phyloP scores from a whole-genome alignment of 2,797 vertebrate genomes.

The Sebastes minor region DNA sequence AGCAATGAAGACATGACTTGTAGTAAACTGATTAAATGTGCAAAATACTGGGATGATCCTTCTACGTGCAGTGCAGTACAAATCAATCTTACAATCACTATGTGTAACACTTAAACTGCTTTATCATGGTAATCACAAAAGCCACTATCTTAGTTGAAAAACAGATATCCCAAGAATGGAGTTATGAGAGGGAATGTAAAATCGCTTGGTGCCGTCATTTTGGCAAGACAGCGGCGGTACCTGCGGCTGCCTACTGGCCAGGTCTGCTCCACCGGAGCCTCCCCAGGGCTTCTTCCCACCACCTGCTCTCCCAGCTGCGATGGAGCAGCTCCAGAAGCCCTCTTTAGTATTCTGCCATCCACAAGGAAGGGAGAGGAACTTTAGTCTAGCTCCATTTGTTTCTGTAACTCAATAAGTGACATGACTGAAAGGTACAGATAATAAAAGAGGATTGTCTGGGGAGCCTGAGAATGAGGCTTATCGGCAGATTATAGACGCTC shows the following conservation, averaged over 20 bases:
- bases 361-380: slow-evolving; percentile 40
- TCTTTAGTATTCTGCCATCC: slow-evolving; percentile 50
- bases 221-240: slow-evolving; percentile 43
- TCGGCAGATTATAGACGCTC: slow-evolving; percentile 30
- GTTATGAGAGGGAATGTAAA: slow-evolving; percentile 53
- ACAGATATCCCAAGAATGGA: slow-evolving; percentile 9
- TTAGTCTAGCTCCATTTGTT: slow-evolving; percentile 50
- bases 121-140: neutral
- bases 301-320: slow-evolving; percentile 73
- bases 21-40: neutral
- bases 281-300: slow-evolving; percentile 54
- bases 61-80: neutral
- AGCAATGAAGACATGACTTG: neutral
- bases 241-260: slow-evolving; percentile 66
- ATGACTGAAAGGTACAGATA: slow-evolving; percentile 43
- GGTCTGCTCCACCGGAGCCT: slow-evolving; percentile 56
- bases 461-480: slow-evolving; percentile 10
- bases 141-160: neutral
- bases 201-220: slow-evolving; percentile 39
- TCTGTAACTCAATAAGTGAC: slow-evolving; percentile 46
- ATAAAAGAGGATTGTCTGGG: slow-evolving; percentile 21
- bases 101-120: neutral
- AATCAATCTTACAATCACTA: neutral
- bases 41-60: neutral
- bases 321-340: slow-evolving; percentile 61